Evolutionary conservation across 2,888 invertebrate genomes (phyloP).

Genomic region (Polydrusus pterygomalis): DNA sequence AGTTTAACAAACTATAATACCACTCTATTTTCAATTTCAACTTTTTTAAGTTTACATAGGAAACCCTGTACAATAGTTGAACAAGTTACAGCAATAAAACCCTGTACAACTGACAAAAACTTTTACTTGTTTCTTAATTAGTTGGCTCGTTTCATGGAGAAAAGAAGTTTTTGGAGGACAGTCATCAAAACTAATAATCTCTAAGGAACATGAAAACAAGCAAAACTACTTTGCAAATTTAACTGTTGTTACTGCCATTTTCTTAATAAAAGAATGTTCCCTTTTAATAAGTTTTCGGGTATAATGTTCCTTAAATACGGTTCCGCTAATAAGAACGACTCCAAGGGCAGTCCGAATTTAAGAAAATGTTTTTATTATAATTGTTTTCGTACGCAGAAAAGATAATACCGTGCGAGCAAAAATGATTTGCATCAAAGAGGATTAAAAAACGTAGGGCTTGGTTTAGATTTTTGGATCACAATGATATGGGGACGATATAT

Average conservation of each 20-base stretch:
- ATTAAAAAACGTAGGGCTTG: too few species aligned
- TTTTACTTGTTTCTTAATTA: conserved; percentile 14
- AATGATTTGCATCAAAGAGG: too few species aligned
- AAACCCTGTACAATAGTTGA: too few species aligned
- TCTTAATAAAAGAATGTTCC: not conserved
- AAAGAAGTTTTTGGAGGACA: conserved; percentile 5
- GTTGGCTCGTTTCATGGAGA: not conserved
- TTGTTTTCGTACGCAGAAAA: too few species aligned
- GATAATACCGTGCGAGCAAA: too few species aligned
- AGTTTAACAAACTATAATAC: too few species aligned
- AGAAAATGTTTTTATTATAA: not conserved
- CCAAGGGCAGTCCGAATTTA: not conserved
- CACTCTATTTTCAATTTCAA: too few species aligned
- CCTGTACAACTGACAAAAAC: not conserved
- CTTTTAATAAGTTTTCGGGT: conserved; percentile 11
- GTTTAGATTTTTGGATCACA: too few species aligned
- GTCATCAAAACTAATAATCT: conserved; percentile 21
- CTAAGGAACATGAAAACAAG: conserved; percentile 19
- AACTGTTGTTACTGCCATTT: not conserved
- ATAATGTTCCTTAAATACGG: not conserved
- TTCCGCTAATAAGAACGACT: not conserved
- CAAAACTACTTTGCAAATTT: conserved; percentile 18
- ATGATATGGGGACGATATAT: too few species aligned
- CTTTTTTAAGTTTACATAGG: too few species aligned
- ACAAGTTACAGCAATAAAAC: too few species aligned